Evolutionary conservation across 2,888 invertebrate genomes (phyloP).

Genomic region (Petrophora chlorosata): DNA sequence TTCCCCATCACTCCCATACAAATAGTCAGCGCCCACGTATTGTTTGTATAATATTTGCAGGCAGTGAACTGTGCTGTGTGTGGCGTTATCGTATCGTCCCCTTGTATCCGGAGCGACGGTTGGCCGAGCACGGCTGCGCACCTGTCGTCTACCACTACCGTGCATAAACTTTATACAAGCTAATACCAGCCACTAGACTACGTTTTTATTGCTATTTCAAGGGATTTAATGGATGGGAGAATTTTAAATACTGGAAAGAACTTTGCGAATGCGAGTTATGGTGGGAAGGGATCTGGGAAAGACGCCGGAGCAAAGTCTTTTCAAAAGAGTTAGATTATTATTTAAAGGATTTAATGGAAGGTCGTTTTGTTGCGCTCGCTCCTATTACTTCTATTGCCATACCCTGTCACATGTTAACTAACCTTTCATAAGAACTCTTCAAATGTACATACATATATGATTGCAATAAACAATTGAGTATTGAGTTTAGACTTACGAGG

Average conservation of each 20-base stretch:
- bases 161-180: conserved; percentile 20
- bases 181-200: conserved; percentile 1
- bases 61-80: conserved; percentile 56
- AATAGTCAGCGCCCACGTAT: conserved; percentile 15
- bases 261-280: background rate
- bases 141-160: conserved; percentile 61
- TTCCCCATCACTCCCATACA: background rate
- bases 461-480: no score
- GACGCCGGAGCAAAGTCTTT: no score
- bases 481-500: no score
- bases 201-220: conserved; percentile 14
- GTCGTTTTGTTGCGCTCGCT: no score
- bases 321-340: no score
- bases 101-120: conserved; percentile 63
- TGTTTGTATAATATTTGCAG: conserved; percentile 40
- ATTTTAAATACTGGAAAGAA: no score
- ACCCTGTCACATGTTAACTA: no score
- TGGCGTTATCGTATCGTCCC: conserved; percentile 47
- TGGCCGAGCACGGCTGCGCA: conserved; percentile 62
- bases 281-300: no score
- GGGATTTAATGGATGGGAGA: conserved; percentile 8
- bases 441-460: no score
- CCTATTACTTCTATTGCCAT: no score
- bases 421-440: no score
- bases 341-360: no score